Evolutionary conservation across 2,113 vertebrate genomes (phyloP).

Genomic region (Pao palembangensis): DNA sequence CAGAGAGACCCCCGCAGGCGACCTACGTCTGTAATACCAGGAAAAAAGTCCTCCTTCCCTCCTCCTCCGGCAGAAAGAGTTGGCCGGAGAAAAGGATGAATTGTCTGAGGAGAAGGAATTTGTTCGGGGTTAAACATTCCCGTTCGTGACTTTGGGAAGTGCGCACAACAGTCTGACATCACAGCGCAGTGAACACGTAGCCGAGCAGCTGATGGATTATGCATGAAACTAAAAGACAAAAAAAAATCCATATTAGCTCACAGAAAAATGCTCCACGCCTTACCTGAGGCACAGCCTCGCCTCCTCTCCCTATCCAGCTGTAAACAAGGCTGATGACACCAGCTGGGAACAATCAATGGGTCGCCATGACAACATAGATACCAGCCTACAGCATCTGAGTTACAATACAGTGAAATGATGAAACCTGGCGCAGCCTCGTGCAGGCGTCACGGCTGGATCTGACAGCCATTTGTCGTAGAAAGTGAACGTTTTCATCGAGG

Average conservation of each 20-base stretch:
- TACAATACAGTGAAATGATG: constrained; percentile 12
- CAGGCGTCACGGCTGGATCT: constrained; percentile 9
- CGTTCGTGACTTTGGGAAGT: constrained; percentile 34
- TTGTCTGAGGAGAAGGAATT: constrained; percentile 40
- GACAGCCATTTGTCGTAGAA: no score
- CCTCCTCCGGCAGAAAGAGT: constrained; percentile 45
- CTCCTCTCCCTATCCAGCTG: constrained; percentile 34
- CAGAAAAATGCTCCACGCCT: constrained; percentile 29
- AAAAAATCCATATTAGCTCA: constrained; percentile 49
- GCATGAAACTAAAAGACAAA: constrained; percentile 32
- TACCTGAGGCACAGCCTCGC: constrained; percentile 9
- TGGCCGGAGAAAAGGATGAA: constrained; percentile 45
- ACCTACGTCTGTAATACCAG: constrained; percentile 49
- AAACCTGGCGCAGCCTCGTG: constrained; percentile 29
- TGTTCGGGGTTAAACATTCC: constrained; percentile 39
- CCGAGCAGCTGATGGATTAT: constrained; percentile 43
- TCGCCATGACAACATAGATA: no score
- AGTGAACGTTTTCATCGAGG: no score
- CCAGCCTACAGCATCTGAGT: no score
- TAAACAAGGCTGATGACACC: neutral
- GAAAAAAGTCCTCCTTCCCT: constrained; percentile 45
- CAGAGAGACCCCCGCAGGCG: constrained; percentile 43
- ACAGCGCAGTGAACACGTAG: constrained; percentile 26
- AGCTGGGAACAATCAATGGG: neutral
- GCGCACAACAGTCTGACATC: constrained; percentile 34